Evolutionary conservation across 2,888 invertebrate species (phyloP).

Genomic region (Apamea sordens): DNA sequence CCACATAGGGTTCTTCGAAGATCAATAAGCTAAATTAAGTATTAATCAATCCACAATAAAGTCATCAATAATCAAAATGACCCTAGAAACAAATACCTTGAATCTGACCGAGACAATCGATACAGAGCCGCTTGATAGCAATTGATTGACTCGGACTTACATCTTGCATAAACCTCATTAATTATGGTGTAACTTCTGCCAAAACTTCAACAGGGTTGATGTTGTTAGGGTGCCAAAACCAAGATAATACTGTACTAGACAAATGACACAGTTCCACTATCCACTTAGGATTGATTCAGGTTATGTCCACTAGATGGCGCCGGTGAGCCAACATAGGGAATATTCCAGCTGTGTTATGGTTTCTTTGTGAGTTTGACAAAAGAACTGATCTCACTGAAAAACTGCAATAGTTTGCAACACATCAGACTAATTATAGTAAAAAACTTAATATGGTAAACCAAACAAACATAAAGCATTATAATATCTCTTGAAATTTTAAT

Average conservation of each 20-base stretch:
- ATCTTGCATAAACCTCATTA: not conserved
- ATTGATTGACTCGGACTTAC: conserved; percentile 5
- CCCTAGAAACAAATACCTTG: conserved; percentile 14
- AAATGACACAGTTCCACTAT: conserved; percentile 45
- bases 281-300: conserved; percentile 35
- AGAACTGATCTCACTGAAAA: not conserved
- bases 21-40: not conserved
- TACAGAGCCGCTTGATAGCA: not conserved
- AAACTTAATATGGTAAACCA: not conserved
- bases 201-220: not conserved
- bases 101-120: conserved; percentile 11
- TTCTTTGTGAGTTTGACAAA: conserved; percentile 33
- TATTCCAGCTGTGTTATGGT: conserved; percentile 34
- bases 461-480: not conserved
- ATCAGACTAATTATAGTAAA: not conserved
- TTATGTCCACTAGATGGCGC: conserved; percentile 66
- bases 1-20: not conserved
- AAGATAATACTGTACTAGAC: conserved; percentile 4
- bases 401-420: not conserved
- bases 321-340: conserved; percentile 32
- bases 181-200: not conserved
- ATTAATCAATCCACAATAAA: not conserved
- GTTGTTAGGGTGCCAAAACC: not conserved
- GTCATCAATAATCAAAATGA: conserved; percentile 9
- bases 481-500: not conserved